A percentile compares a stretch with the other conserved stretches of the same genome.
Conservation (phyloP, 2,888 invertebrate genomes). For the Antitype chi region DNA sequence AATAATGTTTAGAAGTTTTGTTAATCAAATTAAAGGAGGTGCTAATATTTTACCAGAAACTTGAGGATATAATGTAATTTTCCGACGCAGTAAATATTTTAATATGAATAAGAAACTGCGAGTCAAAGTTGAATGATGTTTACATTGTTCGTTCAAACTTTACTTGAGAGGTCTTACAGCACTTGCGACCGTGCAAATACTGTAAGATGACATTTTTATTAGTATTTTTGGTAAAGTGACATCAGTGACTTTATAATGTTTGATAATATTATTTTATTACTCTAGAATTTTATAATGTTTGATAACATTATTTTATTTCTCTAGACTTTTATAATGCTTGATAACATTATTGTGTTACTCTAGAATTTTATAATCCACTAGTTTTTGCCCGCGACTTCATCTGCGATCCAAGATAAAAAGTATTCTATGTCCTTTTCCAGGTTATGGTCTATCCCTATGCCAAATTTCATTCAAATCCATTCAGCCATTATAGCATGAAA, state of each 20-base stretch:
- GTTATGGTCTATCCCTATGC: too few relatives aligned
- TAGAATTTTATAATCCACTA: not conserved
- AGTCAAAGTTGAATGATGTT: constrained; percentile 47
- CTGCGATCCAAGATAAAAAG: too few relatives aligned
- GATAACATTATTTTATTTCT: not conserved
- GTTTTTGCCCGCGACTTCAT: too few relatives aligned
- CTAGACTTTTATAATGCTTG: not conserved
- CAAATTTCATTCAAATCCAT: too few relatives aligned
- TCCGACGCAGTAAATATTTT: constrained; percentile 50
- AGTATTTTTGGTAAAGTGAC: too few relatives aligned
- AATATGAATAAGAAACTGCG: constrained; percentile 52
- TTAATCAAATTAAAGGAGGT: not conserved
- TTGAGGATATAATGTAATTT: constrained; percentile 29
- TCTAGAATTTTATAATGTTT: not conserved
- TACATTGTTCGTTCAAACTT: constrained; percentile 47
- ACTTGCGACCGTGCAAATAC: not conserved
- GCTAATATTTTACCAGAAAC: constrained; percentile 22
- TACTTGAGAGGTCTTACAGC: not conserved
- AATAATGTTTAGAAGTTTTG: not conserved
- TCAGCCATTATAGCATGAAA: too few relatives aligned
- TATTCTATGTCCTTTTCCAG: too few relatives aligned
- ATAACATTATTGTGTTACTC: not conserved
- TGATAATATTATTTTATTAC: not conserved
- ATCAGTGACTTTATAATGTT: not conserved
- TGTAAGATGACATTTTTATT: not conserved